These are phyloP conservation scores for Apocrypta bakeri DNA, from an alignment of 1,140 invertebrate species.

Conservation along the genomic window DNA sequence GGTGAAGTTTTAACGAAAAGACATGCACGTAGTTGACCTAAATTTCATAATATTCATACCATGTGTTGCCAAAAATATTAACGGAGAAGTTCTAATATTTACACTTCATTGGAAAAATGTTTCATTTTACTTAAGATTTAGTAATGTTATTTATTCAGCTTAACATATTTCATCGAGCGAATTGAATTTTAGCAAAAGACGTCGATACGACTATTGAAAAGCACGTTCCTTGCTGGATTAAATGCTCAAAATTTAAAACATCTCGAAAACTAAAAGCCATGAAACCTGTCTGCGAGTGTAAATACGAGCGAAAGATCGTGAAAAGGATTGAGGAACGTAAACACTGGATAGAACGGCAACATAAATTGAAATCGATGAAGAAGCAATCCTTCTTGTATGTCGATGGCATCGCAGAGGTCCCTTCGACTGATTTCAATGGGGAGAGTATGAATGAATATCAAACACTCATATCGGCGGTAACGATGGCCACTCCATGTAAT, in stretches of 20 bases:
- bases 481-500: conserved; percentile 58
- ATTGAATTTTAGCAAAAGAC: conserved; percentile 54
- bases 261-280: conserved; percentile 53
- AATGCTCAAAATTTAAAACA: conserved; percentile 30
- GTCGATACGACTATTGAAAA: conserved; percentile 46
- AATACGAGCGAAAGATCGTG: conserved; percentile 63
- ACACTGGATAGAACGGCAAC: conserved; percentile 54
- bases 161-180: no score
- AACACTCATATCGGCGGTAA: conserved; percentile 55
- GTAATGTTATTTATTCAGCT: no score
- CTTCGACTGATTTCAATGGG: conserved; percentile 52
- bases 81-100: no score
- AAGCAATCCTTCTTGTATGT: conserved; percentile 55
- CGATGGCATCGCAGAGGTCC: conserved; percentile 50
- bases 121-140: no score
- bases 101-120: no score
- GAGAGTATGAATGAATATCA: conserved; percentile 47
- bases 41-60: no score
- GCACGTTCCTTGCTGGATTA: conserved; percentile 59
- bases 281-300: conserved; percentile 67
- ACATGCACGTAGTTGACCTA: no score
- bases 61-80: no score
- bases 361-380: conserved; percentile 52
- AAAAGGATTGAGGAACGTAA: conserved; percentile 57
- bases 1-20: no score